phyloP scores from a whole-genome alignment of 2,888 invertebrate genomes.

The Phalera bucephala region DNA sequence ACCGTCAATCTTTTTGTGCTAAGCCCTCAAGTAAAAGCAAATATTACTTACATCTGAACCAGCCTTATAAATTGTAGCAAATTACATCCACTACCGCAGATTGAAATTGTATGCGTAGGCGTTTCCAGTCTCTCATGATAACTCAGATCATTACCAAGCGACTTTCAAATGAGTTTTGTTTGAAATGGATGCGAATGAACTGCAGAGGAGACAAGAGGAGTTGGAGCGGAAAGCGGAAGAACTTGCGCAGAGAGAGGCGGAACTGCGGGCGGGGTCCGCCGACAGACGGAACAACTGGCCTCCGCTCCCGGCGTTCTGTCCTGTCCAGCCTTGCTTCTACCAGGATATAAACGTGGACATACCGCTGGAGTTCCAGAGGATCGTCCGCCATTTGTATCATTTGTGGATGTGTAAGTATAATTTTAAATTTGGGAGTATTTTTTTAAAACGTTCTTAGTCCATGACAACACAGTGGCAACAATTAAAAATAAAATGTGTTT shows the following conservation, averaged over 20 bases:
- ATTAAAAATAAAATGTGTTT: too few relatives aligned
- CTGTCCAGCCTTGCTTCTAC: slow-evolving; percentile 99
- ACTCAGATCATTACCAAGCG: background rate
- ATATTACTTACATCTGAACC: too few relatives aligned
- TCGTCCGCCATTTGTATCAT: slow-evolving; percentile 97
- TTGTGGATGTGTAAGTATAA: slow-evolving; percentile 96
- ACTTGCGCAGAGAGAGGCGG: slow-evolving; percentile 93
- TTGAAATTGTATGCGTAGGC: background rate
- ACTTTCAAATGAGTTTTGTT: background rate
- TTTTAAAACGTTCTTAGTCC: too few relatives aligned
- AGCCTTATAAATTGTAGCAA: background rate
- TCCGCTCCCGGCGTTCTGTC: slow-evolving; percentile 95
- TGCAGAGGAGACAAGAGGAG: slow-evolving; percentile 93
- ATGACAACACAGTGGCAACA: too few relatives aligned
- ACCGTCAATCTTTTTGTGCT: too few relatives aligned
- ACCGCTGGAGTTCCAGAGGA: slow-evolving; percentile 97
- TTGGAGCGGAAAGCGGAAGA: slow-evolving; percentile 96
- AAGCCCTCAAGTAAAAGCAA: too few relatives aligned
- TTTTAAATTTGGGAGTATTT: slow-evolving; percentile 5
- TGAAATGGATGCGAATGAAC: slow-evolving; percentile 30
- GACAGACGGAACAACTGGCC: slow-evolving; percentile 98
- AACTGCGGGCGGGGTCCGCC: slow-evolving; percentile 86
- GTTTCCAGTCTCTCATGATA: background rate
- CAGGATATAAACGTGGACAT: slow-evolving; percentile 99
- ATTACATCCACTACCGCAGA: background rate